Percentiles rank a stretch among this genome's conserved stretches.
phyloP scores from a whole-genome alignment of 2,113 vertebrate species.

The Cricetomys ansorgei region DNA sequence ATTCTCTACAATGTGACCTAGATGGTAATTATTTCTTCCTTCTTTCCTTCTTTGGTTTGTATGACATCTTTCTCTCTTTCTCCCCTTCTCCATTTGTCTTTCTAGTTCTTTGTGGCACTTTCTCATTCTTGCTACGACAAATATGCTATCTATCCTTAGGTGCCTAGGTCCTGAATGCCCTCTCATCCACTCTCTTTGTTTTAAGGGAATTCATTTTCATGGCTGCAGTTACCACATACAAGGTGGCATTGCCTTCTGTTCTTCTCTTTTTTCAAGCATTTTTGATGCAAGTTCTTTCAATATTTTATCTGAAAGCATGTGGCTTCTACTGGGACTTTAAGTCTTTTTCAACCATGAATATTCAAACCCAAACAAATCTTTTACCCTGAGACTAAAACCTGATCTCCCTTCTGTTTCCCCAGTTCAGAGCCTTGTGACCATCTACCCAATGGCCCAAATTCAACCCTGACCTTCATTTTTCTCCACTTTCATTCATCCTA shows the following conservation, averaged over 20 bases:
- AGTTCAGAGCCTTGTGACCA: background rate
- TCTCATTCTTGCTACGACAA: background rate
- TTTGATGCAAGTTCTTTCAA: background rate
- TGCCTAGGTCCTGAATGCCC: background rate
- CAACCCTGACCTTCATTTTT: background rate
- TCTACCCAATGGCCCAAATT: background rate
- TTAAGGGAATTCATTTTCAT: background rate
- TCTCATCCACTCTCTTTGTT: background rate
- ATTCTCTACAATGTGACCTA: background rate
- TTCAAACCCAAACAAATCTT: background rate
- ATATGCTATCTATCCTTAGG: background rate
- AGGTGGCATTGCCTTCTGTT: background rate
- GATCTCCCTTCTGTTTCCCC: background rate
- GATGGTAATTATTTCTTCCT: background rate
- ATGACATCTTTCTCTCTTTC: background rate
- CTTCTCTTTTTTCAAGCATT: background rate
- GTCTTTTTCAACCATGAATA: background rate
- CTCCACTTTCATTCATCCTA: background rate
- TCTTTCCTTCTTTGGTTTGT: background rate
- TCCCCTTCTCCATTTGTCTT: background rate
- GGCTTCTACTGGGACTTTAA: background rate
- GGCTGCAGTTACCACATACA: background rate
- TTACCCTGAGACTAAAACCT: conserved; percentile 6
- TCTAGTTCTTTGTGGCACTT: background rate
- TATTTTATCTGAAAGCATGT: background rate